These are phyloP conservation scores for Brenthis hecate DNA, from an alignment of 2,888 invertebrate species.

Conservation along the genomic window DNA sequence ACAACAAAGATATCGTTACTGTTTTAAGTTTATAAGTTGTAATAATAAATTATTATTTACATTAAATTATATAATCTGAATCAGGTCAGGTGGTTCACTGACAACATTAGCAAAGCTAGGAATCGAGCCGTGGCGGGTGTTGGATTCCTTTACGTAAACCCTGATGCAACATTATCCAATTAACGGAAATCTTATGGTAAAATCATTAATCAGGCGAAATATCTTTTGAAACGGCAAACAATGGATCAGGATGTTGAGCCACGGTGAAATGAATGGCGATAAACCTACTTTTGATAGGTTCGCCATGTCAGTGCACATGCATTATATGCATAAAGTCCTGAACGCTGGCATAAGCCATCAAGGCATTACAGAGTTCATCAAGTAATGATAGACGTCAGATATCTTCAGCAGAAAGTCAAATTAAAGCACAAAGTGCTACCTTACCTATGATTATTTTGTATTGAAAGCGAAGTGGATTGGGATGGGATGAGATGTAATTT, in stretches of 20 bases:
- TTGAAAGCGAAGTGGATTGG: too few species aligned
- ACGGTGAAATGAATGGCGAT: slow-evolving; percentile 36
- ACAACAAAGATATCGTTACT: too few species aligned
- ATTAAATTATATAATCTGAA: not conserved
- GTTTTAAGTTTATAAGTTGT: too few species aligned
- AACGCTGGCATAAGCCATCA: too few species aligned
- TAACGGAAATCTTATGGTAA: slow-evolving; percentile 72
- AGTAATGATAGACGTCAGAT: too few species aligned
- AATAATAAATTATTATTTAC: not conserved
- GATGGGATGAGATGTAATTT: too few species aligned
- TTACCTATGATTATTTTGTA: too few species aligned
- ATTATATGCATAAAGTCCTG: not conserved
- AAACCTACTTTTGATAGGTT: slow-evolving; percentile 29
- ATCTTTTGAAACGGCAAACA: slow-evolving; percentile 66
- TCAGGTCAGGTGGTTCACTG: slow-evolving; percentile 7
- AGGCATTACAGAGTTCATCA: too few species aligned
- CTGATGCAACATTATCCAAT: slow-evolving; percentile 47
- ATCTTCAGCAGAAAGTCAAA: too few species aligned
- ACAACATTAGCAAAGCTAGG: slow-evolving; percentile 14
- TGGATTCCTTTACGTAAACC: slow-evolving; percentile 39
- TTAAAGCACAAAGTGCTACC: too few species aligned
- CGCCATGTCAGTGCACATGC: slow-evolving; percentile 17
- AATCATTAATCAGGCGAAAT: slow-evolving; percentile 75
- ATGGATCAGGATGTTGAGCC: slow-evolving; percentile 51
- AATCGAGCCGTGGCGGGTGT: slow-evolving; percentile 35